Evolutionary conservation across 2,797 vertebrate genomes (phyloP), one percentile per base, ranked within the genome.

Genomic region (Choloepus didactylus): DNA sequence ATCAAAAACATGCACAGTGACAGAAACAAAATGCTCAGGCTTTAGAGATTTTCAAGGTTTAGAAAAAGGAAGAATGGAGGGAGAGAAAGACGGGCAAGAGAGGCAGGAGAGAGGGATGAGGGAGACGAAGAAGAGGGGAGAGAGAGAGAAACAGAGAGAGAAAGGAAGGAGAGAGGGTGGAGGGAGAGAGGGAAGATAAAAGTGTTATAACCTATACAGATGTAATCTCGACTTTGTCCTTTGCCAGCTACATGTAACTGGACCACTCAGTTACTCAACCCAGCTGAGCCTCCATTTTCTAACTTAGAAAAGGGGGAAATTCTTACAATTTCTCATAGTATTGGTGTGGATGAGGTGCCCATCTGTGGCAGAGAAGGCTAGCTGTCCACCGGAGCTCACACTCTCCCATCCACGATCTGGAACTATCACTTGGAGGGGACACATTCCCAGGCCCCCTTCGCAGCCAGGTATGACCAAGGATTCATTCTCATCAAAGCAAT

Each of bases 1-100:
- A 18, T 77, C 54, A 46, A 41, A 92, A 93, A 86, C 79, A 82
- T 9, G 49, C 25, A 21, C 21, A 79, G 76, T 72, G 49, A 75
- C 21, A 83, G 80, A 70, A 95, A 29, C 46, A 75, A 27, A n/a
- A 23, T 18, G 11, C 49, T 31, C 35, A 62, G 35, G 8, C 11
- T 66, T 72, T 44, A n/a, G 69, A 41, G 70, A 76, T 19, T 4
- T 19, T 54, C 27, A 3, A 38, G 59, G 35, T 72, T 95, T n/a
- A 59, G 77, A 94, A 75, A 70, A 60, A 75, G 38, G 5, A 72
- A n/a, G 44, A 44, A n/a, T 0, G 46, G 25, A 64, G n/a, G 18
- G 15, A 72, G 14, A 67, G 25, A 59, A 38, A 41, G 27, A 49
- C 8, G 27, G 72, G n/a, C 6, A 9, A 19, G 29, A 35, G 23